phyloP scores from a whole-genome alignment of 92 coral and sea anemone genomes.

The Phenganax marumi region DNA sequence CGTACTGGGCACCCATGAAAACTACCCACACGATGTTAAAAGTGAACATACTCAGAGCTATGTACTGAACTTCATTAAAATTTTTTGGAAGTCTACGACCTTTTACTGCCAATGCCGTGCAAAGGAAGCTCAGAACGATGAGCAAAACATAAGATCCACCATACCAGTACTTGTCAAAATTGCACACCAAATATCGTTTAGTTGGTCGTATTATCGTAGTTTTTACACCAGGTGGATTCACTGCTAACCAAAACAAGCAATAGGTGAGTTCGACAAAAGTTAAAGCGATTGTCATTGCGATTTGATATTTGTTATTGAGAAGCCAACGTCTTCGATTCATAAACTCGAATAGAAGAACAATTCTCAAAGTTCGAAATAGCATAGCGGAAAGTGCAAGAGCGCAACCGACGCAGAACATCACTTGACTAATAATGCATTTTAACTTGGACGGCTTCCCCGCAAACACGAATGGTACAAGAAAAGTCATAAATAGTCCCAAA shows the following conservation, averaged over 20 bases:
- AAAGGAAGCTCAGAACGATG: conserved; percentile 57
- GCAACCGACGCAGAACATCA: conserved; percentile 67
- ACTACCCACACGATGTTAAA: conserved; percentile 70
- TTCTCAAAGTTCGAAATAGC: conserved; percentile 72
- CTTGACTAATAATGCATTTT: conserved; percentile 63
- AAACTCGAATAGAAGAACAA: conserved; percentile 55
- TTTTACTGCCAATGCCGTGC: conserved; percentile 71
- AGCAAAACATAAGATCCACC: conserved; percentile 60
- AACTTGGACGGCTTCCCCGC: conserved; percentile 64
- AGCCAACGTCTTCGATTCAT: conserved; percentile 30
- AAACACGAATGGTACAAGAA: conserved; percentile 67
- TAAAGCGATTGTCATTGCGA: conserved; percentile 35
- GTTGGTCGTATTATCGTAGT: conserved; percentile 37
- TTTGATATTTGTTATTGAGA: conserved; percentile 22
- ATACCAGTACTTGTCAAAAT: conserved; percentile 54
- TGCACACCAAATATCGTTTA: conserved; percentile 57
- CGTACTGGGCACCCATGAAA: conserved; percentile 68
- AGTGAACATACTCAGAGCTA: conserved; percentile 78
- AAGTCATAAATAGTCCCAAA: conserved; percentile 58
- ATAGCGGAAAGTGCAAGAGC: conserved; percentile 62
- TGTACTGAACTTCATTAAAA: conserved; percentile 83
- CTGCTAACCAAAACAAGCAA: conserved; percentile 61
- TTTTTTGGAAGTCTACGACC: conserved; percentile 80
- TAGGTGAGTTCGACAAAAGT: conserved; percentile 58
- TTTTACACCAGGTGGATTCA: conserved; percentile 64